These are phyloP conservation scores for Stenichneumon culpator DNA, from an alignment of 2,888 invertebrate species.

Conservation along the genomic window DNA sequence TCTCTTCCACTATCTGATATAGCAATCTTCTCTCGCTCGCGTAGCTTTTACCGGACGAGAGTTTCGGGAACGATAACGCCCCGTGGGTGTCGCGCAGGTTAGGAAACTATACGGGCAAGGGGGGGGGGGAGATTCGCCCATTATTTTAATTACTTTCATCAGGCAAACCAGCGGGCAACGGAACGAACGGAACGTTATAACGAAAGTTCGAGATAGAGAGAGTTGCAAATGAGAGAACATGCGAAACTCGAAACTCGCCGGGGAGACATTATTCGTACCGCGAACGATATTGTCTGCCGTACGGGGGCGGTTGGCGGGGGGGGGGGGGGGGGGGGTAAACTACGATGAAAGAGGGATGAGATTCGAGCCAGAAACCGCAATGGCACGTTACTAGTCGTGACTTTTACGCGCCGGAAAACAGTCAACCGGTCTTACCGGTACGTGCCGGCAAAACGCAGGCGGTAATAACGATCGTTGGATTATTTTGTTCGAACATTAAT, in stretches of 20 bases:
- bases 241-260: slow-evolving; percentile 72
- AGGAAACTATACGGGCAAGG: neutral
- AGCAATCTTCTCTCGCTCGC: slow-evolving; percentile 17
- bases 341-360: neutral
- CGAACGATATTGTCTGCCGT: slow-evolving; percentile 18
- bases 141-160: slow-evolving; percentile 82
- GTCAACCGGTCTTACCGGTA: slow-evolving; percentile 7
- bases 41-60: slow-evolving; percentile 14
- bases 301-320: neutral
- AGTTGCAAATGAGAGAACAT: neutral
- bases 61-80: slow-evolving; percentile 62
- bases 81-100: slow-evolving; percentile 59
- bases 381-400: neutral
- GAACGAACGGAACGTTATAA: neutral
- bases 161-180: slow-evolving; percentile 46
- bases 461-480: neutral
- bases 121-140: slow-evolving; percentile 65
- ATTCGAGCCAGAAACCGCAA: neutral
- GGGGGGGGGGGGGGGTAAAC: neutral
- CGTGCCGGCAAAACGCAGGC: neutral
- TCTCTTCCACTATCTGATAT: slow-evolving; percentile 8
- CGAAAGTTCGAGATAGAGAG: slow-evolving; percentile 57
- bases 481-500: too few relatives aligned
- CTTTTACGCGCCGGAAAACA: slow-evolving; percentile 17
- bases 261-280: slow-evolving; percentile 72